Evolutionary conservation across 2,888 invertebrate species (phyloP), one percentile per base, ranked within the genome.

Genomic region (Eupithecia inturbata): DNA sequence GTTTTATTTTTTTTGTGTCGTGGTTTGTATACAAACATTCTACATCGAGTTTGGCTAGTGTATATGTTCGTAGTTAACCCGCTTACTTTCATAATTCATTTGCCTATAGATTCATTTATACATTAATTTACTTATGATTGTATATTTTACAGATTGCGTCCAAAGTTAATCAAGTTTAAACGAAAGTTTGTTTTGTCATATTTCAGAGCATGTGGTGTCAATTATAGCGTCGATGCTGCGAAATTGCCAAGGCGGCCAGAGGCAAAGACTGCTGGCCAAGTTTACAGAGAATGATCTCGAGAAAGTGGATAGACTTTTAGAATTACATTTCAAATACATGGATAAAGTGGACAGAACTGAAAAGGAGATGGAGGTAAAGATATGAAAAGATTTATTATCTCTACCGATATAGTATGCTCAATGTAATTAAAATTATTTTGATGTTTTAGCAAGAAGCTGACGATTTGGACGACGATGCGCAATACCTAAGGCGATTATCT

Each of bases 261-360:
- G 99, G 41, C 98, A 98, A 87, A 95, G 99, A 75, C 93, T 99
- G 71, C 92, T 99, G 22, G 97, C 97, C 81, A 99, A 99, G 95
- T 99, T 99, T 88, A 97, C 97, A 0, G 99, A 99, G 92, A 99
- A 99, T 86, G 99, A 99, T 89, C 97, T 98, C 84, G 99, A 99
- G 90, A 99, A 99, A 94, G 98, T 99, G 0, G 99, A 99, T 90
- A 95, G 99, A 77, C 95, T 99, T 63, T 95, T 99, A 88, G 99
- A 99, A 90, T 93, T 99, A 77, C 99, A 99, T 92, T 98, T 99
- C 87, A 99, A 99, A 88, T 99, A 99, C 91, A 95, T 98, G 89
- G 98, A 98, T 83, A 98, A 98, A 93, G 98, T 99, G 0, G 97
- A 98, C 83, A 94, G 96, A 68, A 96, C 97, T 2, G 98, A 99